Percentiles rank a stretch among this genome's conserved stretches.
Conservation (phyloP, 2,113 vertebrate genomes). For the Poeciliopsis prolifica region DNA sequence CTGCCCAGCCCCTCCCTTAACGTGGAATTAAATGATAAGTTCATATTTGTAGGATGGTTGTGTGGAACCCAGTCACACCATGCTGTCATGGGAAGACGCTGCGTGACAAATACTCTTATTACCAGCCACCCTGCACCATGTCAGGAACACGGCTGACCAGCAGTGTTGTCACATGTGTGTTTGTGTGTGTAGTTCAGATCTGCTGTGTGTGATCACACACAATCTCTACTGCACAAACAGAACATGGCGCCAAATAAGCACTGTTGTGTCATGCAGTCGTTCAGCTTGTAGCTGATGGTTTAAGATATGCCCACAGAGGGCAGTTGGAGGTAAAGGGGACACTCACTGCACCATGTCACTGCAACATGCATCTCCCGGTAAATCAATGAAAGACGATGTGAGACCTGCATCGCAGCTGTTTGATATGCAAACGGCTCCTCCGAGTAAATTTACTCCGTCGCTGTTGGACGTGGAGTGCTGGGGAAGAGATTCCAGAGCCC, state of each 20-base stretch:
- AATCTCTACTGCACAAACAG: conserved; percentile 10
- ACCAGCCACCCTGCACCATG: conserved; percentile 82
- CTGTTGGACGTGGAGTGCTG: conserved; percentile 41
- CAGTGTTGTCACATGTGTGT: conserved; percentile 55
- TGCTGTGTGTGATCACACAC: conserved; percentile 15
- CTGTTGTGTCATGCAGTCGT: conserved; percentile 2
- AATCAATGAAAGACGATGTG: conserved; percentile 74
- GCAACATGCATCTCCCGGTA: conserved; percentile 70
- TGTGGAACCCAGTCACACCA: conserved; percentile 74
- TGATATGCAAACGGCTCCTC: conserved; percentile 77
- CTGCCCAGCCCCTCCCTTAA: conserved; percentile 54
- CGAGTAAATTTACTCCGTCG: conserved; percentile 65
- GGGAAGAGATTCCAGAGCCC: conserved; percentile 39
- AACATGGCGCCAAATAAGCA: conserved; percentile 47
- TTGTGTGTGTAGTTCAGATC: conserved; percentile 27
- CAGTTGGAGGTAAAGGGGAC: conserved; percentile 77
- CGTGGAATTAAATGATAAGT: conserved; percentile 94
- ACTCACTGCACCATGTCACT: conserved; percentile 67
- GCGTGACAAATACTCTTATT: conserved; percentile 91
- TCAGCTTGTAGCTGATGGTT: conserved; percentile 62
- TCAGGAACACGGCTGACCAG: conserved; percentile 74
- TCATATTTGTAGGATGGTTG: conserved; percentile 88
- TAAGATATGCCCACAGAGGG: conserved; percentile 75
- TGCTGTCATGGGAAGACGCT: conserved; percentile 80
- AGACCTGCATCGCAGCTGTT: conserved; percentile 66